phyloP scores from a whole-genome alignment of 30 jellyfish, hydroid and myxozoan genomes.

The Pseudorhiza aurosa region DNA sequence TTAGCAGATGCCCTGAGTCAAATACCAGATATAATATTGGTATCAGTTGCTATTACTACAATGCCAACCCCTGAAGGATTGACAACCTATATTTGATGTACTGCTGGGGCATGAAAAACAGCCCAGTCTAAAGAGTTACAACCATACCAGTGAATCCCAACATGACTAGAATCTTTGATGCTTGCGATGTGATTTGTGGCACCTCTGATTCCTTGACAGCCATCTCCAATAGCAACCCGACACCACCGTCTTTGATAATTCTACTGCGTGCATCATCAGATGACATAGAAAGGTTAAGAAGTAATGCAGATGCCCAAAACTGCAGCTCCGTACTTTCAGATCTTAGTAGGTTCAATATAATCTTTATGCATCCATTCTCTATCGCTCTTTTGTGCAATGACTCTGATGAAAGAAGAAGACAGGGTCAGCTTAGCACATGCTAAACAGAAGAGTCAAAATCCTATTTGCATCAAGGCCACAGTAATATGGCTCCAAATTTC shows the following conservation, averaged over 20 bases:
- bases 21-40: no score
- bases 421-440: no score
- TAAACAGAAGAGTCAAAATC: no score
- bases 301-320: conserved; percentile 93
- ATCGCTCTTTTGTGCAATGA: conserved; percentile 45
- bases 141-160: conserved; percentile 77
- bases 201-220: conserved; percentile 85
- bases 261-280: conserved; percentile 81
- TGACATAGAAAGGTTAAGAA: conserved; percentile 78
- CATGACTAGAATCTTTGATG: conserved; percentile 86
- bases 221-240: conserved; percentile 72
- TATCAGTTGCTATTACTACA: no score
- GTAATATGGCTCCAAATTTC: no score
- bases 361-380: conserved; percentile 66
- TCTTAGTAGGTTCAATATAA: conserved; percentile 52
- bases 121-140: background rate
- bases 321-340: conserved; percentile 69
- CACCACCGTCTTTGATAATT: conserved; percentile 85
- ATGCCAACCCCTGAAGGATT: no score
- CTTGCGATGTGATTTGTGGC: conserved; percentile 81
- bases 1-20: no score
- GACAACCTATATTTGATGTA: no score
- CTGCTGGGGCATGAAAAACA: background rate
- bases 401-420: no score
- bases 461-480: no score